phyloP scores from a whole-genome alignment of 2,113 vertebrate species.

The Eubucco bourcierii region DNA sequence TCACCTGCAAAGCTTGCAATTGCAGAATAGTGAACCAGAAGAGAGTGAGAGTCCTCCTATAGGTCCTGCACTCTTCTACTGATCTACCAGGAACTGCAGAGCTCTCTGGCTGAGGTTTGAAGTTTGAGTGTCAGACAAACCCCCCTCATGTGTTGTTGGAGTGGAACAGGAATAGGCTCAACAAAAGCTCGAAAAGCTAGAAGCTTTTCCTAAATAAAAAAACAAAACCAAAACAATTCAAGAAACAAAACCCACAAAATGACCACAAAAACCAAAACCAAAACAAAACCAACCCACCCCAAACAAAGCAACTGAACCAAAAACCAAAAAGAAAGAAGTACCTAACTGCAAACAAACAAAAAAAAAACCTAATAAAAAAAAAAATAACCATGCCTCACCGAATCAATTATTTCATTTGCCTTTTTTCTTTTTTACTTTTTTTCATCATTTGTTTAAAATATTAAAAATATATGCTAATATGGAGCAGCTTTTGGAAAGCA shows the following conservation, averaged over 20 bases:
- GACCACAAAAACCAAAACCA: too few relatives aligned
- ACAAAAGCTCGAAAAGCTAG: background rate
- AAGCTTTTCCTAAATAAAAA: background rate
- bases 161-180: background rate
- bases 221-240: background rate
- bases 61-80: too few relatives aligned
- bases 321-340: background rate
- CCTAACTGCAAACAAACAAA: too few relatives aligned
- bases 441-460: background rate
- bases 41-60: background rate
- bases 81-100: background rate
- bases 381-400: too few relatives aligned
- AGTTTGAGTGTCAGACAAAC: background rate
- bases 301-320: too few relatives aligned
- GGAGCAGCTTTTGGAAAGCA: background rate
- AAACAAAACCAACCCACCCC: too few relatives aligned
- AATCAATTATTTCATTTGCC: background rate
- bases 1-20: background rate
- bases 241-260: too few relatives aligned
- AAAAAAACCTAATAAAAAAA: too few relatives aligned
- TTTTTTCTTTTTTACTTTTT: background rate
- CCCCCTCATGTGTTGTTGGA: background rate
- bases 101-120: background rate
- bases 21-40: background rate
- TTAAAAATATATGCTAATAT: background rate